Conservation (phyloP, 2,888 invertebrate species). For the Drosophila gaucha region DNA sequence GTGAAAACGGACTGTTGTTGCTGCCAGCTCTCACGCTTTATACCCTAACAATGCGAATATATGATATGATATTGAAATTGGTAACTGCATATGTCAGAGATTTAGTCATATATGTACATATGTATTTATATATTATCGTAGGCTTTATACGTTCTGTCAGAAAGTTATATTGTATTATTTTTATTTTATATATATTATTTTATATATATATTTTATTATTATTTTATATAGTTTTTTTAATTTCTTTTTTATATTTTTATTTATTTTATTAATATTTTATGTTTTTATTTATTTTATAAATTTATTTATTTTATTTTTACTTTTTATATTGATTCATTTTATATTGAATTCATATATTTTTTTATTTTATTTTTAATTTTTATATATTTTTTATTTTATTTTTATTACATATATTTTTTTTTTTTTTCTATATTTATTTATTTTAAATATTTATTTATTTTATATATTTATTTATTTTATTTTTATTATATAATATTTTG, state of each 20-base stretch:
- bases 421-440: not conserved
- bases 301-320: not conserved
- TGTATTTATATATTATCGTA: not conserved
- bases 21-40: not conserved
- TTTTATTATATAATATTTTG: too few relatives aligned
- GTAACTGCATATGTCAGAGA: not conserved
- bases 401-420: not conserved
- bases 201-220: too few relatives aligned
- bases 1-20: slow-evolving; percentile 12
- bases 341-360: not conserved
- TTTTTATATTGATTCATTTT: not conserved
- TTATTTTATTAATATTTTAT: not conserved
- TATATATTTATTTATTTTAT: too few relatives aligned
- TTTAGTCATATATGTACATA: too few relatives aligned
- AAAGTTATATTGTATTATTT: not conserved
- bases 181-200: not conserved
- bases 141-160: too few relatives aligned
- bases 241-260: not conserved
- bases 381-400: not conserved
- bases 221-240: not conserved
- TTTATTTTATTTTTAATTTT: not conserved
- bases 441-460: not conserved
- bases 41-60: not conserved
- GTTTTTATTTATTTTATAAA: not conserved
- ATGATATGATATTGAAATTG: not conserved